A percentile compares a stretch with the other conserved stretches of the same genome.
phyloP scores from a whole-genome alignment of 1,140 invertebrate species.

The Drosophila subpulchrella region DNA sequence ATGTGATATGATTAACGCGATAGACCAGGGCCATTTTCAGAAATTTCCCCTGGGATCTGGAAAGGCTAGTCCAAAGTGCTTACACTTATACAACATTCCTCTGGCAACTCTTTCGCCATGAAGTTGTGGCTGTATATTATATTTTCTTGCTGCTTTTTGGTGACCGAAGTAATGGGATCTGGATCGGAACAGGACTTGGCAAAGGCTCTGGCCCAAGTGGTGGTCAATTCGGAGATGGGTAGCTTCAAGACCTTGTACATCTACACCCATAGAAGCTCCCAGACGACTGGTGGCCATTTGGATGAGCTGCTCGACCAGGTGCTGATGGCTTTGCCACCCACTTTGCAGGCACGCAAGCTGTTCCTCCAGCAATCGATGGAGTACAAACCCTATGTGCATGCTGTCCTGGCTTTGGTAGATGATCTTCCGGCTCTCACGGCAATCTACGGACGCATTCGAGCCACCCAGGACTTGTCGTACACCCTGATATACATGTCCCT shows the following conservation, averaged over 20 bases:
- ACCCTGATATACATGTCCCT: conserved; percentile 65
- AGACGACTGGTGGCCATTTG: conserved; percentile 7
- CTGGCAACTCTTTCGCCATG: conserved; percentile 12
- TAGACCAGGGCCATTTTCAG: conserved; percentile 3
- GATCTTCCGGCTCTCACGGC: conserved; percentile 30
- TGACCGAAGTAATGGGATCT: not conserved
- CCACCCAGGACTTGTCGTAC: conserved; percentile 61
- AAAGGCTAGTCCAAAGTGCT: not conserved
- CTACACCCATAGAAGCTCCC: conserved; percentile 25
- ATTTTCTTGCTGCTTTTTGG: not conserved
- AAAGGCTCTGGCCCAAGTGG: conserved; percentile 37
- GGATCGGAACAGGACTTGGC: conserved; percentile 5
- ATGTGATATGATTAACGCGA: conserved; percentile 19
- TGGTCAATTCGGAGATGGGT: conserved; percentile 56
- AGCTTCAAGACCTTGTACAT: conserved; percentile 46
- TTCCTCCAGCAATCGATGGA: conserved; percentile 20
- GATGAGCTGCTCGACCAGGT: conserved; percentile 32
- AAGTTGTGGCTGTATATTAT: not conserved
- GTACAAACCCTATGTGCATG: conserved; percentile 57
- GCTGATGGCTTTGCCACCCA: not conserved
- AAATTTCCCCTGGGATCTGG: conserved; percentile 24
- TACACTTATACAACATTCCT: conserved; percentile 8
- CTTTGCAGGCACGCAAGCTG: conserved; percentile 21
- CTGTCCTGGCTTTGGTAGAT: conserved; percentile 57
- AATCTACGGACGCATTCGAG: conserved; percentile 32